A percentile compares a stretch with the other conserved stretches of the same genome.
These are phyloP conservation scores for Kryphioiulus occultus DNA, from an alignment of 2,888 invertebrate genomes.

Conservation along the genomic window DNA sequence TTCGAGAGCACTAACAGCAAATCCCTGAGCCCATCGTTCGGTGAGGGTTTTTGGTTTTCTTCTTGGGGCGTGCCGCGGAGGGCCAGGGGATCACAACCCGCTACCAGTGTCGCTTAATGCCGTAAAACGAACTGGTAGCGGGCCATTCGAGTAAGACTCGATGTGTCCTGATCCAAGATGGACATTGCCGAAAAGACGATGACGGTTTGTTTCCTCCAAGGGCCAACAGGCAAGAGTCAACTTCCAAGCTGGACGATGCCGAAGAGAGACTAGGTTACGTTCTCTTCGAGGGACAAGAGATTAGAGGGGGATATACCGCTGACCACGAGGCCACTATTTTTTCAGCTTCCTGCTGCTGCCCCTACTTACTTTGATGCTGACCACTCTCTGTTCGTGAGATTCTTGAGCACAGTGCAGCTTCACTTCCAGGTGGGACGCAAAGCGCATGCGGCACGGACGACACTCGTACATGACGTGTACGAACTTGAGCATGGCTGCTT, in stretches of 20 bases:
- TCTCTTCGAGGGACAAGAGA: background rate
- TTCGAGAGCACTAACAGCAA: slow-evolving; percentile 2
- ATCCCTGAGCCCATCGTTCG: slow-evolving; percentile 41
- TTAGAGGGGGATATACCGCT: background rate
- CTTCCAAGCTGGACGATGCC: background rate
- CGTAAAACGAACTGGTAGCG: slow-evolving; percentile 31
- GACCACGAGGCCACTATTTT: background rate
- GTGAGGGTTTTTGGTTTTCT: background rate
- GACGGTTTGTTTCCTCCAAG: background rate
- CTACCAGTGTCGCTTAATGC: slow-evolving; percentile 32
- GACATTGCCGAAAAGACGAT: background rate
- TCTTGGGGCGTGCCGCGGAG: background rate
- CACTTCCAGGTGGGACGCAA: slow-evolving; percentile 22
- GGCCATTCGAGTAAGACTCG: background rate
- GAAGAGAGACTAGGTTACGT: background rate
- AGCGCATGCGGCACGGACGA: slow-evolving; percentile 33
- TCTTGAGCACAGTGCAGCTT: slow-evolving; percentile 39
- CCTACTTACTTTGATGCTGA: slow-evolving; percentile 1
- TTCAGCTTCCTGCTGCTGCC: background rate
- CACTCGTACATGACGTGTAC: slow-evolving; percentile 26
- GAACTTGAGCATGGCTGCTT: slow-evolving; percentile 39
- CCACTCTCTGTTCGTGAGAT: slow-evolving; percentile 32
- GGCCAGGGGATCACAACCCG: background rate
- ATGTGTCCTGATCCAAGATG: slow-evolving; percentile 1
- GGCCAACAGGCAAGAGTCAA: background rate